Base-by-base conservation (phyloP, 2,888 invertebrate genomes). In the Isoperla grammatica region DNA sequence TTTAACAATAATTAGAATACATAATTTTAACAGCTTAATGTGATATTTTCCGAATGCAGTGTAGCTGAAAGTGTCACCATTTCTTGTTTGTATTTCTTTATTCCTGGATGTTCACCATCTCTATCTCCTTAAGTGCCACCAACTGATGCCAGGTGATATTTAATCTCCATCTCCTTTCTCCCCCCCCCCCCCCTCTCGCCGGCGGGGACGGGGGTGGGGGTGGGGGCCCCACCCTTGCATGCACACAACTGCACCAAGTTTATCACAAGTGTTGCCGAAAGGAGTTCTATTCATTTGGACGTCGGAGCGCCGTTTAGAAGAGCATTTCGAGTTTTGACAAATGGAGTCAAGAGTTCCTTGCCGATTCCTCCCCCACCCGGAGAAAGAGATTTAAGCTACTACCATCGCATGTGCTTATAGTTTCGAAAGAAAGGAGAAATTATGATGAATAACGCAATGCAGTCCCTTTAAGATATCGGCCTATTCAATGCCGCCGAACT, bases 131-230 rank as follows among this genome's bases (percentile, higher is more conserved):
- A 53, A 53, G 53, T 53, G 53, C 35, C n/a, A 19, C 53, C 53
- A 53, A 53, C 53, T 75, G 75, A 73, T 75, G 74, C 74, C 75
- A 74, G 76, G 75, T 75, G 73, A 73, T 74, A 74, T 75, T 75
- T 75, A 76, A 76, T 76, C 75, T 75, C 64, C 56, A 40, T 53
- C 58, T 48, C 72, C 67, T 67, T 66, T n/a, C 69, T 67, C 68
- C 64, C 49, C 43, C 43, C 61, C 60, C 59, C 53, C 58, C 29
- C 45, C n/a, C 61, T 55, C 57, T 56, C 29, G 29, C 29, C 4
- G 4, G 29, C 29, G 4, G 29, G 5, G 4, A 29, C n/a, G n/a
- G n/a, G n/a, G n/a, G n/a, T n/a, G n/a, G n/a, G n/a, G n/a, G n/a
- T n/a, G n/a, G n/a, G n/a, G n/a, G n/a, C n/a, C n/a, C n/a, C n/a